These are phyloP conservation scores for Myopa testacea DNA, from an alignment of 2,888 invertebrate species.

Conservation along the genomic window DNA sequence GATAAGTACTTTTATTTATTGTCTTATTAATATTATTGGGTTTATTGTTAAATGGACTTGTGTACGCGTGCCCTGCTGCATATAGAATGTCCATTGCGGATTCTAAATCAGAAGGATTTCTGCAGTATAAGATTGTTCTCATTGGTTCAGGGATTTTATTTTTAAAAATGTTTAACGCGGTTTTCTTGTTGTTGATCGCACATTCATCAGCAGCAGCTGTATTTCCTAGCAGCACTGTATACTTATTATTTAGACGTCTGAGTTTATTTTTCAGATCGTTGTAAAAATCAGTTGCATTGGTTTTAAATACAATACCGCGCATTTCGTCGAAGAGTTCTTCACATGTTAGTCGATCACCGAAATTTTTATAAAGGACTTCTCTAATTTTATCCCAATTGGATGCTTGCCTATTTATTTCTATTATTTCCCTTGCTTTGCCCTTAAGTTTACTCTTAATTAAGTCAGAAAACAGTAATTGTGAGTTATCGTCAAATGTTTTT, in stretches of 20 bases:
- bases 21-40: no score
- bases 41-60: background rate
- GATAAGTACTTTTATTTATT: no score
- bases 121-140: constrained; percentile 41
- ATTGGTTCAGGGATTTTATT: constrained; percentile 48
- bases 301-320: constrained; percentile 40
- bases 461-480: no score
- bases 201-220: constrained; percentile 29
- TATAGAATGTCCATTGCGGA: constrained; percentile 46
- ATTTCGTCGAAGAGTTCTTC: constrained; percentile 44
- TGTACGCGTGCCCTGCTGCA: constrained; percentile 4
- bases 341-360: constrained; percentile 41
- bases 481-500: no score
- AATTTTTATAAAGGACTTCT: constrained; percentile 39
- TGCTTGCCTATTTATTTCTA: constrained; percentile 46
- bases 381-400: constrained; percentile 38
- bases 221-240: constrained; percentile 29
- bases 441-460: constrained; percentile 44
- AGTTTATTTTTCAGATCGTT: constrained; percentile 43
- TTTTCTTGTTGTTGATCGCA: constrained; percentile 43
- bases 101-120: constrained; percentile 43
- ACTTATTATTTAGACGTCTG: constrained; percentile 44
- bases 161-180: constrained; percentile 47
- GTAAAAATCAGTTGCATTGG: constrained; percentile 43
- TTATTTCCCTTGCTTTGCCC: constrained; percentile 43